Evolutionary conservation across 2,797 vertebrate genomes (phyloP).

Genomic region (Sebastes flavidus): DNA sequence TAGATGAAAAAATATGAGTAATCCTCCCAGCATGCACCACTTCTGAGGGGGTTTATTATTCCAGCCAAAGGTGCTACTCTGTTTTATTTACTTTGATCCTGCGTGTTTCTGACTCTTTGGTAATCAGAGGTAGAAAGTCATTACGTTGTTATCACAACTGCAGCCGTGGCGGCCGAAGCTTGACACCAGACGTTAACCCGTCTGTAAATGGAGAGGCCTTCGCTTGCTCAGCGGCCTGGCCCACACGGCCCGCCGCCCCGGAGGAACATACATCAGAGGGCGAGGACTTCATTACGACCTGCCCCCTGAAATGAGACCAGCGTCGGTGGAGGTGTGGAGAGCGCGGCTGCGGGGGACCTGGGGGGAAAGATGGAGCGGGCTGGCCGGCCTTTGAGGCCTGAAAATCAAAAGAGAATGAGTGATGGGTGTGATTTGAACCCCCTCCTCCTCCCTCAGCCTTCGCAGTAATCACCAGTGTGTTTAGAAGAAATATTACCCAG

Average conservation of each 20-base stretch:
- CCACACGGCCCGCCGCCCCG: constrained; percentile 69
- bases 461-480: constrained; percentile 67
- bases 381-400: constrained; percentile 44
- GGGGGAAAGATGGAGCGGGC: constrained; percentile 21
- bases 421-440: constrained; percentile 72
- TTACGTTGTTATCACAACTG: constrained; percentile 82
- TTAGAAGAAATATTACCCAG: constrained; percentile 56
- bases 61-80: constrained; percentile 81
- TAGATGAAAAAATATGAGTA: constrained; percentile 86
- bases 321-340: constrained; percentile 66
- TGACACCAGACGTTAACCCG: constrained; percentile 77
- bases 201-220: constrained; percentile 75
- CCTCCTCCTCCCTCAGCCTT: constrained; percentile 19
- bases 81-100: constrained; percentile 84
- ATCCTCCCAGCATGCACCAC: constrained; percentile 81
- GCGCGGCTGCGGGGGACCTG: constrained; percentile 31
- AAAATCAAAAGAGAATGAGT: constrained; percentile 72
- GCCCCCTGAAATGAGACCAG: constrained; percentile 57
- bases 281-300: constrained; percentile 55
- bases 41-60: constrained; percentile 85
- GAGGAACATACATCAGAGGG: constrained; percentile 80
- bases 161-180: constrained; percentile 61
- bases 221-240: constrained; percentile 67
- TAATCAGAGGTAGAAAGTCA: constrained; percentile 83
- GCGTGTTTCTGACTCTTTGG: constrained; percentile 72